These are phyloP conservation scores for Tethya wilhelma DNA, from an alignment of 37 sponge, comb jelly and placozoan species.

Conservation along the genomic window DNA sequence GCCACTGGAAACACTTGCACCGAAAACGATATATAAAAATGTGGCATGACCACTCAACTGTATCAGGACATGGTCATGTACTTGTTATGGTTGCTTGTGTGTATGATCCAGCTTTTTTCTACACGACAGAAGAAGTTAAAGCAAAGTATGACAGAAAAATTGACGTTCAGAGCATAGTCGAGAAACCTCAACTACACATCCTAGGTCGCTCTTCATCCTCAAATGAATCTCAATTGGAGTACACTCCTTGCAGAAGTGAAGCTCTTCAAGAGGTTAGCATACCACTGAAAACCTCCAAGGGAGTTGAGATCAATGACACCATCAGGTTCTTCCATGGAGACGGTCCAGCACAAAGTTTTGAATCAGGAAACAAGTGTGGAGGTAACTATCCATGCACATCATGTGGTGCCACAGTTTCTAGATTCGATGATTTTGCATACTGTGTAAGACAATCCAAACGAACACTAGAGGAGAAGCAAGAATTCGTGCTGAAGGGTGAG, in stretches of 20 bases:
- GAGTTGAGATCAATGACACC: slow-evolving; percentile 10
- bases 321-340: slow-evolving; percentile 26
- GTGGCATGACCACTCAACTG: slow-evolving; percentile 35
- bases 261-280: background rate
- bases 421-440: slow-evolving; percentile 31
- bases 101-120: slow-evolving; percentile 18
- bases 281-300: background rate
- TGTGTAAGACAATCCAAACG: background rate
- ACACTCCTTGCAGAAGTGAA: background rate
- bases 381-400: slow-evolving; percentile 32
- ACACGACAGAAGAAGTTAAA: background rate
- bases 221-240: background rate
- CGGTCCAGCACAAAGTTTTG: slow-evolving; percentile 25
- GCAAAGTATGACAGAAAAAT: background rate
- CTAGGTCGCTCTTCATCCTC: slow-evolving; percentile 4
- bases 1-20: too few relatives aligned
- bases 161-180: slow-evolving; percentile 13
- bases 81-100: background rate
- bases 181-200: slow-evolving; percentile 27
- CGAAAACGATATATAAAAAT: too few relatives aligned
- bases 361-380: slow-evolving; percentile 33
- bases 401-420: background rate
- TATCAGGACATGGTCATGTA: slow-evolving; percentile 18
- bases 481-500: slow-evolving; percentile 12
- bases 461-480: slow-evolving; percentile 14